A percentile compares a stretch with the other conserved stretches of the same genome.
Evolutionary conservation across 2,888 invertebrate species (phyloP).

Genomic region (Nemotelus nigrinus): DNA sequence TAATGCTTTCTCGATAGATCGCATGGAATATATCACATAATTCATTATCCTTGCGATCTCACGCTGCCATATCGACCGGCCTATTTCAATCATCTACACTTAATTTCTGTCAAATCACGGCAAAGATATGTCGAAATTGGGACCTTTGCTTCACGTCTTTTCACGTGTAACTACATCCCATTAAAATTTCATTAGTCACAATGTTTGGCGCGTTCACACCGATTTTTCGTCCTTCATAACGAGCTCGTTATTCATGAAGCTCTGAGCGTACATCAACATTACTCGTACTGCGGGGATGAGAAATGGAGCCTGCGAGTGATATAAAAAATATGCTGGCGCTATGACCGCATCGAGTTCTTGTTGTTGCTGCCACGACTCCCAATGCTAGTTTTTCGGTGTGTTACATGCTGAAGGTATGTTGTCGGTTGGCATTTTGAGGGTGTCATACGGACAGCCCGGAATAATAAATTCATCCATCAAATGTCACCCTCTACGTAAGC

Average conservation of each 20-base stretch:
- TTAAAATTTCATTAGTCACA: conserved; percentile 41
- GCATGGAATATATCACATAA: too few relatives aligned
- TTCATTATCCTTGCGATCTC: too few relatives aligned
- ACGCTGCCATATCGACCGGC: too few relatives aligned
- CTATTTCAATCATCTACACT: conserved; percentile 15
- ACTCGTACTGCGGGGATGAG: too few relatives aligned
- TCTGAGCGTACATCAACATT: too few relatives aligned
- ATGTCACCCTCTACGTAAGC: not conserved
- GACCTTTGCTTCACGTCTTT: conserved; percentile 20
- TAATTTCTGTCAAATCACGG: conserved; percentile 9
- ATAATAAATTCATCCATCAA: conserved; percentile 22
- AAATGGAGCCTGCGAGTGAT: too few relatives aligned
- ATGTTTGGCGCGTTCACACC: conserved; percentile 21
- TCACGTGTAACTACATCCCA: conserved; percentile 39
- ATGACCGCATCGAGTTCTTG: too few relatives aligned
- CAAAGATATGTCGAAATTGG: conserved; percentile 14
- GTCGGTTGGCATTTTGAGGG: not conserved
- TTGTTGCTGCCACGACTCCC: too few relatives aligned
- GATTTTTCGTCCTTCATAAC: conserved; percentile 2
- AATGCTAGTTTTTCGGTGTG: not conserved
- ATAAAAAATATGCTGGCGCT: too few relatives aligned
- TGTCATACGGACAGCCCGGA: not conserved
- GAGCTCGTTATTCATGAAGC: not conserved
- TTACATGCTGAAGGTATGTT: not conserved
- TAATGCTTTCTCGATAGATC: too few relatives aligned